These are phyloP conservation scores for Anastrepha ludens DNA, from an alignment of 1,140 invertebrate species.

Conservation along the genomic window DNA sequence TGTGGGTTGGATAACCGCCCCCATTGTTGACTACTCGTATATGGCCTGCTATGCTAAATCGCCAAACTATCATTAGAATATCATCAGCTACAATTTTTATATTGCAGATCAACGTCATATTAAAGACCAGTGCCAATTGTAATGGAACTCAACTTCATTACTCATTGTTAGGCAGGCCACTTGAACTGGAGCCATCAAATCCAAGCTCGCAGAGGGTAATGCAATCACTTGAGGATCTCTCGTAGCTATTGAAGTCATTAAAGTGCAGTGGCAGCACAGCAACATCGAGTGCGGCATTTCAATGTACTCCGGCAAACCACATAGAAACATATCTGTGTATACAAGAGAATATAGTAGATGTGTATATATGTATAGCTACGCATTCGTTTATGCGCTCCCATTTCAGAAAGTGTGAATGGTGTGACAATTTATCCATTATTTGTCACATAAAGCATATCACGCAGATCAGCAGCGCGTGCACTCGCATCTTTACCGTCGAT, in stretches of 20 bases:
- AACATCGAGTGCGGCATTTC: background rate
- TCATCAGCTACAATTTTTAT: background rate
- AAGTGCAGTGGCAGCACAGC: conserved; percentile 12
- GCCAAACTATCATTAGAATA: background rate
- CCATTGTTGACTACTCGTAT: no score
- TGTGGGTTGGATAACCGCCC: no score
- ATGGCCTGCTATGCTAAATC: no score
- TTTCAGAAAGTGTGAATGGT: background rate
- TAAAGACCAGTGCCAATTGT: background rate
- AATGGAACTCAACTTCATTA: background rate
- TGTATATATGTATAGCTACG: background rate
- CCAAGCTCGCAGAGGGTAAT: background rate
- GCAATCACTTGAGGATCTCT: conserved; percentile 1
- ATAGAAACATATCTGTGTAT: background rate
- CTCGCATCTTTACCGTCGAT: background rate
- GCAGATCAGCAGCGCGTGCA: conserved; percentile 41
- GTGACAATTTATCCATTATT: conserved; percentile 6
- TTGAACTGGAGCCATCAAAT: background rate
- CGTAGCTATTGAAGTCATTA: conserved; percentile 22
- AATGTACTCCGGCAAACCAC: background rate
- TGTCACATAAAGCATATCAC: conserved; percentile 44
- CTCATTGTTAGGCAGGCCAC: background rate
- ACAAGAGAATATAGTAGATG: background rate
- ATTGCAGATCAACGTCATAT: background rate
- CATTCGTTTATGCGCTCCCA: background rate